Evolutionary conservation across 2,888 invertebrate species (phyloP), one percentile per base, ranked within the genome.

Genomic region (Myopa testacea): DNA sequence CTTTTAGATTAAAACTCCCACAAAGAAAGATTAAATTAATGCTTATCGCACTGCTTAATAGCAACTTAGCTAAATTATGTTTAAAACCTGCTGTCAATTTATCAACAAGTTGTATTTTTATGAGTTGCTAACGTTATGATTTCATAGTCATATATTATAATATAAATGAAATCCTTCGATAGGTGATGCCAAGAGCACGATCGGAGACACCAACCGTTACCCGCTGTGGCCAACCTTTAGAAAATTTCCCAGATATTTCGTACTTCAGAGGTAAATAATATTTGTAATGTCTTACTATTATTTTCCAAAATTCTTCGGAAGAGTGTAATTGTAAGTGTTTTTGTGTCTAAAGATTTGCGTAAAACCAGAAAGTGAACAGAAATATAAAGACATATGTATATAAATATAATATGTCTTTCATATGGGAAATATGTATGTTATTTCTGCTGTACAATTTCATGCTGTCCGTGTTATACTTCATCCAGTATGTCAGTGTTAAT

Each of bases 141-240:
- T 70, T 75, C 58, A 72, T 77, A 14, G 8, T 52, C 34, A 71
- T 19, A 14, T 4, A 65, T 72, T 77, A 45, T 52, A 65, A 73
- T 73, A 19, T 45, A 60, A 45, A 45, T 26, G 26, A 60, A 68
- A 62, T 65, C 78, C 81, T 83, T 82, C 85, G 83, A 14, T 34
- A 93, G 93, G 90, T 92, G 75, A 89, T 91, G 84, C 93, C 94
- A 84, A 91, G 95, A 81, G 94, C 95, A 69, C 92, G 94, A 82
- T 95, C 95, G 26, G 92, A 94, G 84, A 94, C 94, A 72, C 92
- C 95, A 63, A 92, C 89, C 79, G 82, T 92, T 83, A 91, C 92
- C 72, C 93, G 93, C 83, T 93, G 93, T 92, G 92, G 91, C 34
- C 92, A 91, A 83, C 91, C 91, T 40, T 83, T 88, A 79, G 89